Evolutionary conservation across 2,797 vertebrate genomes (phyloP), one percentile per base, ranked within the genome.

Genomic region (Cuniculus paca): DNA sequence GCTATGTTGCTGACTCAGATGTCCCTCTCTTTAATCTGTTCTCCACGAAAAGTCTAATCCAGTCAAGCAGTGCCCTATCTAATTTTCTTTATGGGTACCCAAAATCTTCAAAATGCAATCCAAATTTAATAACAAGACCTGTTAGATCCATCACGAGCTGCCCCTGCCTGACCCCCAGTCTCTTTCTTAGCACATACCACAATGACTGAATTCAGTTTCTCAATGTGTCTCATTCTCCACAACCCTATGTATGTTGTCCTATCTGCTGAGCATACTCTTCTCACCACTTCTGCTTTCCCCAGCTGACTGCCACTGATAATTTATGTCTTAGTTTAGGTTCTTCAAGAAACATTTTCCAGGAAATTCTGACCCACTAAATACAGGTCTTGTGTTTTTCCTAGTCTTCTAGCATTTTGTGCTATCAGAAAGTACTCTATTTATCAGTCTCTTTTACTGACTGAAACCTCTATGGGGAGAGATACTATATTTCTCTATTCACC

Each of bases 81-180:
- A 93, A 31, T 88, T 93, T 50, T 81, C 84, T 83, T 89, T 61
- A 70, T 22, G 19, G 50, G 58, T 88, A 88, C 34, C 34, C 34
- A 65, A 45, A 12, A 89, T 42, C 34, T 89, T 95, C 60, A 77
- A 39, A 85, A 77, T 81, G 81, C 63, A 92, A 50, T 74, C 74
- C 65, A 90, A 94, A 93, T 56, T 24, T 52, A 92, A n/a, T 79
- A 94, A 72, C 11, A 48, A 86, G 77, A 93, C 39, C 39, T 50
- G 11, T 42, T 13, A 86, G 16, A 58, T 24, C 48, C 77, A 91
- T 84, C 78, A 78, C 72, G 52, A 90, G 39, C 58, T 85, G 24
- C 61, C 58, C 28, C 61, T 54, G 70, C 26, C 48, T 60, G 48
- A 31, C 22, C 61, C 58, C 87, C 79, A 19, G 36, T 52, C 61